A percentile compares a stretch with the other conserved stretches of the same genome.
phyloP scores from a whole-genome alignment of 1,140 invertebrate genomes.

The Heliconius melpomene region DNA sequence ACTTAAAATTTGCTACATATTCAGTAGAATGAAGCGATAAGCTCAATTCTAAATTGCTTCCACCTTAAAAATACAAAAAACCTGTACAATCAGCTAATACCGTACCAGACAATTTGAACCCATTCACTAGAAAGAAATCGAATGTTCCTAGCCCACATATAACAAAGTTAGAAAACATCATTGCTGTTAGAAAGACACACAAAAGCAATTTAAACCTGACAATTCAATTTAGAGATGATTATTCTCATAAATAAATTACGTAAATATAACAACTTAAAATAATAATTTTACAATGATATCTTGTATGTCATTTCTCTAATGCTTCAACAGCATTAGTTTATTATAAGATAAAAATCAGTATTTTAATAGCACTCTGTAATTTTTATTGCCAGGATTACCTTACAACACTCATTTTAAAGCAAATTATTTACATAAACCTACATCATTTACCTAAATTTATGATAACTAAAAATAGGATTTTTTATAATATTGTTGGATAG shows the following conservation, averaged over 20 bases:
- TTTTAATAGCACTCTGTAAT: slow-evolving; percentile 33
- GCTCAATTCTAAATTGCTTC: slow-evolving; percentile 53
- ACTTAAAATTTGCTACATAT: slow-evolving; percentile 64
- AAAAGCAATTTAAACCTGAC: slow-evolving; percentile 25
- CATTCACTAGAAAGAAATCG: slow-evolving; percentile 22
- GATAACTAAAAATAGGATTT: slow-evolving; percentile 51
- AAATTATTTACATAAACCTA: slow-evolving; percentile 77
- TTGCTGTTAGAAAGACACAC: slow-evolving; percentile 16
- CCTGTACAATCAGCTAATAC: slow-evolving; percentile 37
- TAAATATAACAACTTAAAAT: background rate
- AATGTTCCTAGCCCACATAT: slow-evolving; percentile 15
- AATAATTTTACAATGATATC: background rate
- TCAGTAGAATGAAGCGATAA: slow-evolving; percentile 58
- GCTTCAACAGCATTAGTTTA: background rate
- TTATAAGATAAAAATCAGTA: background rate
- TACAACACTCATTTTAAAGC: slow-evolving; percentile 52
- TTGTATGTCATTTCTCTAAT: background rate
- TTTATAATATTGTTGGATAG: slow-evolving; percentile 30
- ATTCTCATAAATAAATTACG: slow-evolving; percentile 7
- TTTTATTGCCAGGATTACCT: slow-evolving; percentile 42
- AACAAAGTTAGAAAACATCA: slow-evolving; percentile 15
- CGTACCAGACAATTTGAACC: slow-evolving; percentile 23
- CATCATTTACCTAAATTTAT: slow-evolving; percentile 56
- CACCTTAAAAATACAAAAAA: slow-evolving; percentile 51
- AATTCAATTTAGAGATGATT: slow-evolving; percentile 15